phyloP scores from a whole-genome alignment of 2,797 vertebrate genomes.

The Natrix natrix region DNA sequence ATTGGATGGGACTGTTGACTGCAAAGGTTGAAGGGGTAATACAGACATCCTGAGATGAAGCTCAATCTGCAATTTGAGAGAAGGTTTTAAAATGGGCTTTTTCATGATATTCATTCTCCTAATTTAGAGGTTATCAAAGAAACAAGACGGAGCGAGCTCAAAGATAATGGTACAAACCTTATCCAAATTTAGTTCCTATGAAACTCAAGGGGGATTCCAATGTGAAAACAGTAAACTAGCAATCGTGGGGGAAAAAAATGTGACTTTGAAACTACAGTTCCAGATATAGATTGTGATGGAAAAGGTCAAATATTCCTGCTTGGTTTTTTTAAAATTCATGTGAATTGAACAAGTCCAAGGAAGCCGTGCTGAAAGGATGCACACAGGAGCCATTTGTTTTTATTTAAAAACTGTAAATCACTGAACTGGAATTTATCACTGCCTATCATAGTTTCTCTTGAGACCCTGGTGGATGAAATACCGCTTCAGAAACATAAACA shows the following conservation, averaged over 20 bases:
- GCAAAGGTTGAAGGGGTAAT: background rate
- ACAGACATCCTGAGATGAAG: background rate
- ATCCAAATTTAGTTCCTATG: background rate
- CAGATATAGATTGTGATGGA: background rate
- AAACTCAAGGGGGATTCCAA: background rate
- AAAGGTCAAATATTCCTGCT: conserved; percentile 8
- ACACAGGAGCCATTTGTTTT: conserved; percentile 27
- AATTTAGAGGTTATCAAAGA: background rate
- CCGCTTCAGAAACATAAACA: background rate
- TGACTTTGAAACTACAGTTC: background rate
- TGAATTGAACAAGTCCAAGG: background rate
- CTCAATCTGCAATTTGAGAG: background rate
- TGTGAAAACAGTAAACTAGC: background rate
- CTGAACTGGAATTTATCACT: conserved; percentile 26
- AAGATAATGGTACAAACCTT: background rate
- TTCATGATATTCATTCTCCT: background rate
- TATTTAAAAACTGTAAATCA: conserved; percentile 31
- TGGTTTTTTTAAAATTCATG: conserved; percentile 3
- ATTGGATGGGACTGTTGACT: background rate
- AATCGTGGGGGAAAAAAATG: background rate
- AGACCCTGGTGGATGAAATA: conserved; percentile 6
- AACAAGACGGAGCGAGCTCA: background rate
- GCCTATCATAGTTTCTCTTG: conserved; percentile 15
- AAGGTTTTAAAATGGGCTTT: background rate
- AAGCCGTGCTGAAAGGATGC: conserved; percentile 18